These are phyloP conservation scores for Tyrophagus putrescentiae DNA, from an alignment of 1,140 invertebrate genomes.

Conservation along the genomic window DNA sequence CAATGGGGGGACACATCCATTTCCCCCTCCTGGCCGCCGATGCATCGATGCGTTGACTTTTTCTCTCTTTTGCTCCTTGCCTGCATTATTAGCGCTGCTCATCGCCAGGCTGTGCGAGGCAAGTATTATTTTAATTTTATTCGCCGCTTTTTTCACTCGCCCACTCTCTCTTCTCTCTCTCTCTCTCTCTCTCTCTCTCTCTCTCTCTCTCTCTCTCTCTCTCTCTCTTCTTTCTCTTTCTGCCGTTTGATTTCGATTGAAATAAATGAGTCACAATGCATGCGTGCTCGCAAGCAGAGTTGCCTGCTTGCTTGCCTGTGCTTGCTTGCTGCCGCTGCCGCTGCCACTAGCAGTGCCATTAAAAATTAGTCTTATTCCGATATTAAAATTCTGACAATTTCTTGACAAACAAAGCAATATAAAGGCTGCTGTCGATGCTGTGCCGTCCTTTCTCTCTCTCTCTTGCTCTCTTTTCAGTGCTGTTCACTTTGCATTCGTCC, in stretches of 20 bases:
- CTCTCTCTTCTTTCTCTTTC: not conserved
- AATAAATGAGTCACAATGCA: conserved; percentile 9
- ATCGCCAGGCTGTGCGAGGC: not conserved
- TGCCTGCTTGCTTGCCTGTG: no score
- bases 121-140: conserved; percentile 15
- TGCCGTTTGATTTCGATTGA: conserved; percentile 3
- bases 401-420: conserved; percentile 12
- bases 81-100: not conserved
- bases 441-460: no score
- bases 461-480: no score
- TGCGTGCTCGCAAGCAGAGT: not conserved
- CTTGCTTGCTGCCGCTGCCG: not conserved
- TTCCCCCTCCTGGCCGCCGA: not conserved
- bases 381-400: conserved; percentile 16
- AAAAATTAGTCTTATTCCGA: conserved; percentile 11
- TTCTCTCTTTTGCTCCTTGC: no score
- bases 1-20: conserved; percentile 9
- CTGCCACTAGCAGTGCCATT: not conserved
- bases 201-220: not conserved
- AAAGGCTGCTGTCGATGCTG: no score
- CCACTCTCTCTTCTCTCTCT: no score
- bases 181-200: not conserved
- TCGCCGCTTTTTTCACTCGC: no score
- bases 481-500: not conserved
- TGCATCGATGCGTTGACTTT: not conserved